Base-by-base conservation (phyloP, 2,113 vertebrate genomes). In the Spea bombifrons region DNA sequence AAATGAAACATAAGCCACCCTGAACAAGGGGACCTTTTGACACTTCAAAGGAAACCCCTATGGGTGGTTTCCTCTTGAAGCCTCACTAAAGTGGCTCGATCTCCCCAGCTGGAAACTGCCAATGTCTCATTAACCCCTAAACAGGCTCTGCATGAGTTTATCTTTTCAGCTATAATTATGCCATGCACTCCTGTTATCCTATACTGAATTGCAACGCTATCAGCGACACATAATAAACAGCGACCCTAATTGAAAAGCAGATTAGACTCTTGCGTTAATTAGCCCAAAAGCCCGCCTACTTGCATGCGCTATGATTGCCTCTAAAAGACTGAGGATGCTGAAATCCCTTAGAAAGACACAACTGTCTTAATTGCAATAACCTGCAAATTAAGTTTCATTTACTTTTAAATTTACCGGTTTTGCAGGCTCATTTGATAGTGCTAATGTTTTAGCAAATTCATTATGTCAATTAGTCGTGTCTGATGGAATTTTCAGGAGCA, bases 111-210 rank as follows among this genome's bases (percentile, higher is more conserved):
- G 95, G 91, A 95, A 94, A 94, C 96, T 96, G 95, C 94, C 92
- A 93, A 94, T 95, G 96, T 93, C 97, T 98, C 97, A 98, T 99
- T 99, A 99, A 99, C 96, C 97, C 97, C 96, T 98, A 98, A 99
- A 98, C 94, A 98, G 96, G 93, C 96, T 92, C 93, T 87, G 94
- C 91, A 92, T 96, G 95, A 95, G 94, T 90, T 91, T 93, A 90
- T 89, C 91, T 92, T 92, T 94, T 94, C 91, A 85, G 91, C 92
- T 90, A 90, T 94, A 94, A 95, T 94, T 95, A 94, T 90, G 89
- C 92, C 86, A 85, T 86, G 90, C 89, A 88, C 90, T 92, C 89
- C 88, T 88, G 92, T 93, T 92, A 93, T 88, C 90, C 91, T 88
- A 88, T 82, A 85, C 84, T 86, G 92, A 90, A 91, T 92, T 91